Evolutionary conservation across 2,113 vertebrate species (phyloP).

Genomic region (Columba livia): DNA sequence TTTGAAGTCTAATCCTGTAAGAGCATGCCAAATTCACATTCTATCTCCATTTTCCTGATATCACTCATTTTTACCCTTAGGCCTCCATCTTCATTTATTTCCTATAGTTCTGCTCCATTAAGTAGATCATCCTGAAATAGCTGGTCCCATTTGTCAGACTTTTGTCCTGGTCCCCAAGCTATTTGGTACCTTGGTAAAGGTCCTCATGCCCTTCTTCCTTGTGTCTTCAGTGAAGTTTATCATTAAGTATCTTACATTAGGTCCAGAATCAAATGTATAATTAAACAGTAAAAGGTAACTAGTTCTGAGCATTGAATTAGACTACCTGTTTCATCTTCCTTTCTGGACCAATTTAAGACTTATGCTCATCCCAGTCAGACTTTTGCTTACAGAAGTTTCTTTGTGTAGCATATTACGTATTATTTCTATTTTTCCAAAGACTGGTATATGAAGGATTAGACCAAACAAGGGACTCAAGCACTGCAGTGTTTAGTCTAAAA

Average conservation of each 20-base stretch:
- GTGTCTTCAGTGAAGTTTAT: neutral
- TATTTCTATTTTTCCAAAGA: neutral
- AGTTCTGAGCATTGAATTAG: neutral
- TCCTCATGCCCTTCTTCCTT: neutral
- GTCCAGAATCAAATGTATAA: neutral
- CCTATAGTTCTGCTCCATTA: constrained; percentile 5
- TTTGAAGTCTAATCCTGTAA: neutral
- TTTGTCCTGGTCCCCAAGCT: neutral
- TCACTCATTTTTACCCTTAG: constrained; percentile 28
- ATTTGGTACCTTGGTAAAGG: neutral
- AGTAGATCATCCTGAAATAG: neutral
- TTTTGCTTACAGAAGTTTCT: neutral
- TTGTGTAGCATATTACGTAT: neutral
- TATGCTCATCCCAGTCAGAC: neutral
- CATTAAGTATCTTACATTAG: neutral
- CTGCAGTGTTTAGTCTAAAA: neutral
- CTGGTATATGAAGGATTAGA: neutral
- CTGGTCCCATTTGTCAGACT: constrained; percentile 24
- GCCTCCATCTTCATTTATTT: constrained; percentile 20
- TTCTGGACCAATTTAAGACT: neutral
- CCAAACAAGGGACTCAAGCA: neutral
- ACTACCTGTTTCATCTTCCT: neutral
- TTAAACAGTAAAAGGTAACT: neutral
- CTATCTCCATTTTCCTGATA: neutral
- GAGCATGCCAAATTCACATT: neutral